Percentiles rank a stretch among this genome's conserved stretches.
phyloP scores from a whole-genome alignment of 2,888 invertebrate species.

The Noctua comes region DNA sequence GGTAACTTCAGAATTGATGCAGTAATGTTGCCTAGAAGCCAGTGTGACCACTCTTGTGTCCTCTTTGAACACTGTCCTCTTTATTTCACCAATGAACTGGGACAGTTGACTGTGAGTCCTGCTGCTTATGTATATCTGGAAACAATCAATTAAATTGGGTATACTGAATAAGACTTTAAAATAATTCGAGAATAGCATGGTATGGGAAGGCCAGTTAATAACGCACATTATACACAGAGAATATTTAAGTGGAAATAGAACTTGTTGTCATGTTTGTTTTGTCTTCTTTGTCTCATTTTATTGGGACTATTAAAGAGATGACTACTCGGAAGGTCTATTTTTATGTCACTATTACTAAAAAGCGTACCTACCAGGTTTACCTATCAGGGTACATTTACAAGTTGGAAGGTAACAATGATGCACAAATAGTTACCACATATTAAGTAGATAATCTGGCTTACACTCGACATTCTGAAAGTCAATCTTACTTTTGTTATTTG shows the following conservation, averaged over 20 bases:
- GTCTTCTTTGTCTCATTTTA: neutral
- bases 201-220: neutral
- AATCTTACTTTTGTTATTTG: conserved; percentile 74
- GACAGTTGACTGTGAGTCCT: conserved; percentile 99
- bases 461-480: too few species aligned
- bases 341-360: too few species aligned
- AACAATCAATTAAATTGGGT: conserved; percentile 39
- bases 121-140: conserved; percentile 97
- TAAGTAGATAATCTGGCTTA: neutral
- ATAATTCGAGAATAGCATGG: neutral
- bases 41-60: conserved; percentile 94
- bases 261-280: neutral
- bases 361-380: too few species aligned
- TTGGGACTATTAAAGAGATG: neutral
- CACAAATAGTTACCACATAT: too few species aligned
- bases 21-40: conserved; percentile 97
- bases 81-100: conserved; percentile 98
- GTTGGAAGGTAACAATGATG: too few species aligned
- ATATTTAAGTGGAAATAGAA: neutral
- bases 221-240: neutral
- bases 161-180: neutral
- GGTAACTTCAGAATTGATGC: conserved; percentile 95
- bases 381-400: too few species aligned
- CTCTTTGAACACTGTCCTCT: conserved; percentile 94
- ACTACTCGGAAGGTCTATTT: neutral